These are phyloP conservation scores for Heliconius sara DNA, from an alignment of 2,888 invertebrate species.

Conservation along the genomic window DNA sequence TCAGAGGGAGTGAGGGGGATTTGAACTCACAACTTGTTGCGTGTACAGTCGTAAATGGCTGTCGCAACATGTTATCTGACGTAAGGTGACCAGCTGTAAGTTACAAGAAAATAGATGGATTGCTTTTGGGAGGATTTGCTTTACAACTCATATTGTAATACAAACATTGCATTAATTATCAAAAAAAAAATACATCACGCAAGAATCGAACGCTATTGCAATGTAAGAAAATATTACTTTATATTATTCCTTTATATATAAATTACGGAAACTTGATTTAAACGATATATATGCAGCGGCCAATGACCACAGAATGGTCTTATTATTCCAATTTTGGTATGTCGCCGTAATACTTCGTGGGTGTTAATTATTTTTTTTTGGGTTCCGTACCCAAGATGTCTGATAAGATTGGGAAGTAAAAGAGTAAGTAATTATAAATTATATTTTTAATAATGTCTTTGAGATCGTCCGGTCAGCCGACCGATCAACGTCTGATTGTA, in stretches of 20 bases:
- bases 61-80: too few species aligned
- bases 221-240: neutral
- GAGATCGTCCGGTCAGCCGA: too few species aligned
- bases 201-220: neutral
- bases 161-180: too few species aligned
- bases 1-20: too few species aligned
- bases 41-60: too few species aligned
- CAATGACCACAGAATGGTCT: constrained; percentile 45
- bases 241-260: neutral
- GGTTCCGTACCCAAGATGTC: neutral
- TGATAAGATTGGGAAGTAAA: neutral
- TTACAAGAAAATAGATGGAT: too few species aligned
- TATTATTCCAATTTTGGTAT: constrained; percentile 48
- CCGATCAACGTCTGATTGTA: too few species aligned
- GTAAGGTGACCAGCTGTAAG: too few species aligned
- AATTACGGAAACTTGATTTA: constrained; percentile 10
- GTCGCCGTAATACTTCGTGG: constrained; percentile 43
- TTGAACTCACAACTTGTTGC: too few species aligned
- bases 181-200: neutral
- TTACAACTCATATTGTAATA: too few species aligned
- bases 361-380: constrained; percentile 24
- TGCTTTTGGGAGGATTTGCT: too few species aligned
- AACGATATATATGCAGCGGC: constrained; percentile 29
- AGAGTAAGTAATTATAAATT: neutral
- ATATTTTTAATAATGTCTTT: neutral